A percentile compares a stretch with the other conserved stretches of the same genome.
phyloP scores from a whole-genome alignment of 2,113 vertebrate genomes.

The Raja brachyura region DNA sequence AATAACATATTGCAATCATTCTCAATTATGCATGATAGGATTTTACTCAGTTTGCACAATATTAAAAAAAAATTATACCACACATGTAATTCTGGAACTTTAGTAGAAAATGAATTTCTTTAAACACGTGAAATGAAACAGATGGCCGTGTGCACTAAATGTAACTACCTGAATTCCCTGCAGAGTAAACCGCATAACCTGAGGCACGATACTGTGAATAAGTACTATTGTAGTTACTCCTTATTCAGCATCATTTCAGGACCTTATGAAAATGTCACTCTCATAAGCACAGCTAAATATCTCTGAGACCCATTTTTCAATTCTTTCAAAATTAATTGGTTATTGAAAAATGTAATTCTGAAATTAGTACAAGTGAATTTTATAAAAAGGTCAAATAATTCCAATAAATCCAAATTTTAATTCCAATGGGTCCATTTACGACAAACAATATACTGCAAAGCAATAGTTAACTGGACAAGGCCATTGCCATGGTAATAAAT shows the following conservation, averaged over 20 bases:
- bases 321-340: background rate
- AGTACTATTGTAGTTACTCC: background rate
- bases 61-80: background rate
- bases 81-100: background rate
- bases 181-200: background rate
- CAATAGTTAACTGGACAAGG: background rate
- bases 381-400: slow-evolving; percentile 13
- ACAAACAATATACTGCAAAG: background rate
- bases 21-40: background rate
- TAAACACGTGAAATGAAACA: background rate
- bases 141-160: background rate
- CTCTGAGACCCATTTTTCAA: background rate
- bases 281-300: background rate
- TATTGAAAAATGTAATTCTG: background rate
- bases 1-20: background rate
- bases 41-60: background rate
- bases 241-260: background rate
- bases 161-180: background rate
- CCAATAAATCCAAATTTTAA: background rate
- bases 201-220: background rate
- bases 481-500: background rate
- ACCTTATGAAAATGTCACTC: background rate
- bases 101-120: background rate
- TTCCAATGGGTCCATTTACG: background rate
- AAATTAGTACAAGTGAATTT: background rate